These are phyloP conservation scores for Saimiri boliviensis DNA, from an alignment of 2,113 vertebrate genomes.

Conservation along the genomic window DNA sequence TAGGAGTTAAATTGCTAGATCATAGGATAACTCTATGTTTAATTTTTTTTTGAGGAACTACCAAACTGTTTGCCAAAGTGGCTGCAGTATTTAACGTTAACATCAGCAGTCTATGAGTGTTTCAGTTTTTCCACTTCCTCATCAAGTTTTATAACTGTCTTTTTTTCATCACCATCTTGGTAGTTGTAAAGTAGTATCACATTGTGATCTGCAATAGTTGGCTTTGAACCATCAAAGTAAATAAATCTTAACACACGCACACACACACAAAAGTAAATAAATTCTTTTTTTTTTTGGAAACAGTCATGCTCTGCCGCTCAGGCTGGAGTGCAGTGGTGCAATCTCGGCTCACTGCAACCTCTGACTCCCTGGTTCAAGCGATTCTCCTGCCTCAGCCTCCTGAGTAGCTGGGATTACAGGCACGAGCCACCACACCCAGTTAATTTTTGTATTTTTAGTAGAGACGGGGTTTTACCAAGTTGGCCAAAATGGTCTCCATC, in stretches of 20 bases:
- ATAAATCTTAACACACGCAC: neutral
- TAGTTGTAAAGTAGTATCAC: neutral
- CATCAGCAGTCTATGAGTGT: neutral
- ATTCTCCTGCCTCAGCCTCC: too few relatives aligned
- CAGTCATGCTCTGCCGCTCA: too few relatives aligned
- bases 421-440: too few relatives aligned
- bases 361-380: too few relatives aligned
- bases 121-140: neutral
- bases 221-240: neutral
- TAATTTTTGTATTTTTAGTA: too few relatives aligned
- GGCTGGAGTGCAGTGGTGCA: too few relatives aligned
- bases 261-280: neutral
- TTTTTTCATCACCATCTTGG: neutral
- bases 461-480: too few relatives aligned
- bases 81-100: neutral
- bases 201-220: neutral
- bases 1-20: neutral
- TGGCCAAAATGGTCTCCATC: too few relatives aligned
- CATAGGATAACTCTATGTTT: neutral
- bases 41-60: conserved; percentile 8
- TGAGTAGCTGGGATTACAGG: too few relatives aligned
- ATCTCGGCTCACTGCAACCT: too few relatives aligned
- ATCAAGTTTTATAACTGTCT: neutral
- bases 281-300: neutral
- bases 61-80: neutral